These are phyloP conservation scores for Thysanoteuthis rhombus DNA, from an alignment of 2,888 invertebrate genomes.

Conservation along the genomic window DNA sequence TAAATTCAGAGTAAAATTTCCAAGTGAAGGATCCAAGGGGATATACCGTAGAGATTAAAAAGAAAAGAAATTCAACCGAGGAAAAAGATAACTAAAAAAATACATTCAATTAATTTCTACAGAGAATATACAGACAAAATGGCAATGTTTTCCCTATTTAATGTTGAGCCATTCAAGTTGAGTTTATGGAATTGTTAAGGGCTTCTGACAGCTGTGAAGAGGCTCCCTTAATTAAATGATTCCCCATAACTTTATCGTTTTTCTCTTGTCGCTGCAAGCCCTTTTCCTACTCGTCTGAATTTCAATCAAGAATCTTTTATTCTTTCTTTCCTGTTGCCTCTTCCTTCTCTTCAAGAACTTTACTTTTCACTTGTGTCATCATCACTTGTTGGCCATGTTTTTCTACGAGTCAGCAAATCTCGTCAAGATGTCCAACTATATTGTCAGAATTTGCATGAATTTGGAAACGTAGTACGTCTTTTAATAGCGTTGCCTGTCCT, in stretches of 20 bases:
- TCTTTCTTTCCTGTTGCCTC: neutral
- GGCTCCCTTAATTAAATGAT: conserved; percentile 12
- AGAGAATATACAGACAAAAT: neutral
- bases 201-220: neutral
- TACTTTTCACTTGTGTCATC: neutral
- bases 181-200: neutral
- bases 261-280: neutral
- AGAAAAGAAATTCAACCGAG: too few species aligned
- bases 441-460: neutral
- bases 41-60: too few species aligned
- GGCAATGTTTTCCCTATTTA: neutral
- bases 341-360: neutral
- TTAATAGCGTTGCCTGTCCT: neutral
- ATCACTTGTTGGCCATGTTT: neutral
- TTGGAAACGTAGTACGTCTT: neutral
- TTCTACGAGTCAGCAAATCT: neutral
- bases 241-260: neutral
- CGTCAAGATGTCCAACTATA: neutral
- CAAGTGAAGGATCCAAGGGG: too few species aligned
- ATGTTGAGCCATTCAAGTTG: neutral
- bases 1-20: too few species aligned
- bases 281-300: neutral
- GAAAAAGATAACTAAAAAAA: too few species aligned
- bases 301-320: neutral
- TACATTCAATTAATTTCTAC: neutral